A percentile compares a stretch with the other conserved stretches of the same genome.
phyloP scores from a whole-genome alignment of 2,888 invertebrate genomes.

The Helicoverpa assulta region DNA sequence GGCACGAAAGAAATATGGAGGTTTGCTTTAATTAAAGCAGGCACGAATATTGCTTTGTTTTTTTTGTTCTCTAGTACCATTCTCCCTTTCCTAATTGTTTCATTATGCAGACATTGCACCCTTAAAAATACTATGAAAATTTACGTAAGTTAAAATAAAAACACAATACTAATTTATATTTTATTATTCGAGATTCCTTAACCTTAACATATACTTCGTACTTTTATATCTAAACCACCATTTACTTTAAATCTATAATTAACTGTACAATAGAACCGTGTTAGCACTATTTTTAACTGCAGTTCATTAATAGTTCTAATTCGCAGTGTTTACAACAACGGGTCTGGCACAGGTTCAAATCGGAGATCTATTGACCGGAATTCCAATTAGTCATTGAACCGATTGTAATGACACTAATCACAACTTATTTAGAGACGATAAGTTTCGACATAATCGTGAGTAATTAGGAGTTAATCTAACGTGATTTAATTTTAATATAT shows the following conservation, averaged over 20 bases:
- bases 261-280: slow-evolving; percentile 3
- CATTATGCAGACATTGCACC: neutral
- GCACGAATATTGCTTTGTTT: slow-evolving; percentile 4
- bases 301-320: slow-evolving; percentile 11
- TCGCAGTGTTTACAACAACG: slow-evolving; percentile 25
- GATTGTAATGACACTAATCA: slow-evolving; percentile 51
- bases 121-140: neutral
- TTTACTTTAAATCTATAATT: slow-evolving; percentile 24
- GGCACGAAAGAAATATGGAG: slow-evolving; percentile 1
- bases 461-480: slow-evolving; percentile 35
- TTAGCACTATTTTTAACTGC: slow-evolving; percentile 27
- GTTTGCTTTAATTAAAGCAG: neutral
- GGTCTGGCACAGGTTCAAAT: slow-evolving; percentile 46
- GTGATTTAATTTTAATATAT: slow-evolving; percentile 19
- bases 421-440: slow-evolving; percentile 29
- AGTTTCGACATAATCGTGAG: slow-evolving; percentile 21
- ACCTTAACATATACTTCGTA: slow-evolving; percentile 27
- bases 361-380: slow-evolving; percentile 48
- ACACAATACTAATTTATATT: neutral
- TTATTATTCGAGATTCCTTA: slow-evolving; percentile 21
- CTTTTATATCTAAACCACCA: neutral
- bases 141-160: slow-evolving; percentile 30
- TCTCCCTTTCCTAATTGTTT: neutral
- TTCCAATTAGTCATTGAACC: slow-evolving; percentile 54
- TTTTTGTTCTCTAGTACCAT: neutral